A percentile compares a stretch with the other conserved stretches of the same genome.
These are phyloP conservation scores for Balaenoptera acutorostrata DNA, from an alignment of 2,113 vertebrate species.

Conservation along the genomic window DNA sequence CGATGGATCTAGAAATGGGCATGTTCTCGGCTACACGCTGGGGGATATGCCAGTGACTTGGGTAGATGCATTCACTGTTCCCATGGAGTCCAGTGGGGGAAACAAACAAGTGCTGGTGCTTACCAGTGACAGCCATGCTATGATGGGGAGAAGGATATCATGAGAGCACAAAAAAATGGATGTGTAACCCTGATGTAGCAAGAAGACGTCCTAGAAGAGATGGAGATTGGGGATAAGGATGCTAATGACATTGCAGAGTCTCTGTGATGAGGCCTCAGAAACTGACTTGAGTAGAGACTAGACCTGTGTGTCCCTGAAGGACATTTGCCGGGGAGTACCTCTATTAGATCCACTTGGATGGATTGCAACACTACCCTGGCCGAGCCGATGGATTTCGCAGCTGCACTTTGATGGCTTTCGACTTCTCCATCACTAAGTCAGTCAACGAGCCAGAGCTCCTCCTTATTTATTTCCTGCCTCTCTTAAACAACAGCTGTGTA, in stretches of 20 bases:
- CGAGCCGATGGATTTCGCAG: background rate
- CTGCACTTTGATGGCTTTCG: background rate
- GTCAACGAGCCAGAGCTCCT: background rate
- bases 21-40: background rate
- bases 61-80: background rate
- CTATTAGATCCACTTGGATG: background rate
- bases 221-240: background rate
- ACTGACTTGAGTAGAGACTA: background rate
- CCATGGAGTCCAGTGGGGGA: background rate
- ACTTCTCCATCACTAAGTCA: conserved; percentile 34
- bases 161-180: background rate
- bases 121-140: background rate
- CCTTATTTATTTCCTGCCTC: conserved; percentile 23
- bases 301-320: background rate
- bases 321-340: background rate
- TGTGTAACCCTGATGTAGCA: background rate
- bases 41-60: background rate
- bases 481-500: conserved; percentile 40
- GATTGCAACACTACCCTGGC: background rate
- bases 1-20: background rate
- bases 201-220: background rate
- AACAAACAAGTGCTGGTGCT: background rate
- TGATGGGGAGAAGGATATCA: background rate
- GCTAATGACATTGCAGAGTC: background rate
- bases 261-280: background rate